These are phyloP conservation scores for Suncus etruscus DNA, from an alignment of 2,113 vertebrate genomes.

Conservation along the genomic window DNA sequence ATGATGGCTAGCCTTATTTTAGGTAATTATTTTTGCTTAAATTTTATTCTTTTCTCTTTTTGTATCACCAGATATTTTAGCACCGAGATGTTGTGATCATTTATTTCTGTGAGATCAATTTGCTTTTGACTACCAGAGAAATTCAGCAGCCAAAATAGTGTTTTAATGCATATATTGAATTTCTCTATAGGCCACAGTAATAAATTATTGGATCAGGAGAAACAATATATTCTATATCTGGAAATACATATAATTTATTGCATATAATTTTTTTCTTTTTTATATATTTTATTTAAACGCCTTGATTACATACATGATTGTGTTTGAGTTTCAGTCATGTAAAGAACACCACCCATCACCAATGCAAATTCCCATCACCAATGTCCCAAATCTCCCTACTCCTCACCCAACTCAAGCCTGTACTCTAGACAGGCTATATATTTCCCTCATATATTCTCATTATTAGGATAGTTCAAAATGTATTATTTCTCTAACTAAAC, in stretches of 20 bases:
- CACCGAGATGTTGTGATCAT: not conserved
- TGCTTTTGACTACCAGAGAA: not conserved
- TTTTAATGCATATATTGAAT: not conserved
- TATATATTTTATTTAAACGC: too few species aligned
- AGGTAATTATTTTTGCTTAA: not conserved
- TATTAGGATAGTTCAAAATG: too few species aligned
- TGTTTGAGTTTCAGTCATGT: too few species aligned
- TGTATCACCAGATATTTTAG: not conserved
- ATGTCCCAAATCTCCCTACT: too few species aligned
- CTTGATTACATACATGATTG: too few species aligned
- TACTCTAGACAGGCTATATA: too few species aligned
- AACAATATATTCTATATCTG: not conserved
- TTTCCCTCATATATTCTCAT: too few species aligned
- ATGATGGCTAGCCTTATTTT: not conserved
- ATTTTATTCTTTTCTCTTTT: conserved; percentile 6
- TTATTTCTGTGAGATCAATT: conserved; percentile 4
- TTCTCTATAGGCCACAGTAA: not conserved
- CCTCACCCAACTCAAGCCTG: too few species aligned
- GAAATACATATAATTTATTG: not conserved
- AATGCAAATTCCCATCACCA: too few species aligned
- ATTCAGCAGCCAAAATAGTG: not conserved
- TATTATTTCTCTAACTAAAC: too few species aligned
- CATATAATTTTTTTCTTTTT: too few species aligned
- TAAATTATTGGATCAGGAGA: not conserved
- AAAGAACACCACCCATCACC: too few species aligned